Evolutionary conservation across 2,797 vertebrate genomes (phyloP), one percentile per base, ranked within the genome.

Genomic region (Ceyx erithaca): DNA sequence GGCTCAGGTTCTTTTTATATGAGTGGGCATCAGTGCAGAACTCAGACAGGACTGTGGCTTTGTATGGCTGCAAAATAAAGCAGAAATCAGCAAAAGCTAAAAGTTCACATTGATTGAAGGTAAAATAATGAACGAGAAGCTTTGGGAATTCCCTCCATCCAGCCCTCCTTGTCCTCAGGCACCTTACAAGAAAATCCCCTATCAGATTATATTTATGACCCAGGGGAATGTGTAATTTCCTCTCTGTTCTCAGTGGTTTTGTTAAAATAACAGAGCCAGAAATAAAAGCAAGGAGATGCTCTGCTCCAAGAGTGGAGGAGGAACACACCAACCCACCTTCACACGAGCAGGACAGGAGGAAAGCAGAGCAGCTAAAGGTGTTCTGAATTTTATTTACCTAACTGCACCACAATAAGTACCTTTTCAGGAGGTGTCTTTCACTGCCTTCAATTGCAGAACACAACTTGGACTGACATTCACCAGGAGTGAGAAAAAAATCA

Each of bases 141-240:
- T 68, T 55, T 77, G 87, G 90, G 94, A 95, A 96, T 86, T 93
- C 93, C 87, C 91, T 91, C 64, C 76, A 45, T 57, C 55, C 72
- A 40, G 55, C 57, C 78, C 57, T 89, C 69, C 51, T 28, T 23
- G 0, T 66, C 76, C 78, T 71, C 75, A 77, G 83, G 59, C 62
- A 30, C 1, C 3, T 23, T 15, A 66, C 35, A 48, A 35, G 84
- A 69, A 87, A 94, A 93, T 22, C 83, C 67, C 52, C 0, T 35
- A 57, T 45, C 66, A 75, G 91, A 48, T 73, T 81, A 10, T 28
- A 71, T 68, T 86, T 89, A 35, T 31, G 48, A 58, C 91, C 88
- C 73, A 37, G 28, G 88, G 92, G 97, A 97, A 98, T 96, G 97
- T 97, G 98, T 97, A 96, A 98, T 98, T 98, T 98, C 98, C 98